Conservation (phyloP, 1,140 invertebrate genomes). For the Mactra quadrangularis region DNA sequence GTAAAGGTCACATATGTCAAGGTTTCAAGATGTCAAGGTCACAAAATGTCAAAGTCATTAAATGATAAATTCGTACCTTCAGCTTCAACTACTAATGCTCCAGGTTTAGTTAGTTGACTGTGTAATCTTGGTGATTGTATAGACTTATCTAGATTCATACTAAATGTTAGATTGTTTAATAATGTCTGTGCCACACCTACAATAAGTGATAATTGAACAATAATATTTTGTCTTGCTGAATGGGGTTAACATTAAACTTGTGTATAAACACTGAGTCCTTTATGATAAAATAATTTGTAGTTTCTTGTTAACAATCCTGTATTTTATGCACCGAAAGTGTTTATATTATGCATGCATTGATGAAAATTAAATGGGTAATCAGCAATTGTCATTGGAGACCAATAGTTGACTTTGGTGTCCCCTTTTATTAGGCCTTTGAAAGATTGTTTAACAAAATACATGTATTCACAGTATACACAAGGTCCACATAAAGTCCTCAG, state of each 20-base stretch:
- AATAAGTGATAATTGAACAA: background rate
- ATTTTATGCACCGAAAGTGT: no score
- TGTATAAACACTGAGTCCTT: background rate
- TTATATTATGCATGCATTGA: no score
- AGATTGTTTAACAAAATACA: no score
- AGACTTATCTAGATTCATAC: conserved; percentile 42
- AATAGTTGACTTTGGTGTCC: no score
- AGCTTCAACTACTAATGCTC: conserved; percentile 47
- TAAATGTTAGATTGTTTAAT: conserved; percentile 57
- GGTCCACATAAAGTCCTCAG: no score
- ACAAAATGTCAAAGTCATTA: no score
- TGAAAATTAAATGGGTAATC: no score
- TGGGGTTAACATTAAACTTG: background rate
- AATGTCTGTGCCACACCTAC: conserved; percentile 51
- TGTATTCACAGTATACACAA: no score
- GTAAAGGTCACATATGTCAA: no score
- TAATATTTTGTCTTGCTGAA: background rate
- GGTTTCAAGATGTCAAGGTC: no score
- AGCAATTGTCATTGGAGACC: no score
- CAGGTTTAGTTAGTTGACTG: conserved; percentile 61
- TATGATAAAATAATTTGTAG: background rate
- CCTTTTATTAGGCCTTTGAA: no score
- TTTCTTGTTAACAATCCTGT: background rate
- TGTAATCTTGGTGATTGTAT: conserved; percentile 67
- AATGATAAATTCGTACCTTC: conserved; percentile 30